Conservation (phyloP, 2,113 vertebrate species). For the Pseudorectes ferrugineus region DNA sequence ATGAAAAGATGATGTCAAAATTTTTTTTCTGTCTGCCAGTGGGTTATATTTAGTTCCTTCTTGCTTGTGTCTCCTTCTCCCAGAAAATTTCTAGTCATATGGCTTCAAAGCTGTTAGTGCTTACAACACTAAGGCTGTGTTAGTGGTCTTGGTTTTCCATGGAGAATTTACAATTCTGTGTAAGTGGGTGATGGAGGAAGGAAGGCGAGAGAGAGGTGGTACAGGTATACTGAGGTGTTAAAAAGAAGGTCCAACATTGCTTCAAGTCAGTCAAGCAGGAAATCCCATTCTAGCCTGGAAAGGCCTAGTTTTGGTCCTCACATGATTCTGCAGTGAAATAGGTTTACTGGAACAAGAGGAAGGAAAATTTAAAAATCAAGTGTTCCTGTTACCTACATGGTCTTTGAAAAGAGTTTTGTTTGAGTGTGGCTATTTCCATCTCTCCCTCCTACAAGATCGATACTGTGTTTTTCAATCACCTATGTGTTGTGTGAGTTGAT, state of each 20-base stretch:
- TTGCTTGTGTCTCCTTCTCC: neutral
- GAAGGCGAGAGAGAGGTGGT: neutral
- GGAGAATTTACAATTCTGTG: neutral
- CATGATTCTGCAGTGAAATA: neutral
- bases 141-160: neutral
- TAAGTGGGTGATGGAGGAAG: neutral
- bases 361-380: neutral
- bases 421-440: neutral
- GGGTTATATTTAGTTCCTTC: neutral
- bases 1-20: neutral
- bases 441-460: accelerated
- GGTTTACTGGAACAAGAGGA: neutral
- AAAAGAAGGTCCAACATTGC: neutral
- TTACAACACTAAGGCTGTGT: neutral
- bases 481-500: neutral
- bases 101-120: neutral
- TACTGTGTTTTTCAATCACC: neutral
- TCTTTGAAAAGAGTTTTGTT: neutral
- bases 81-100: neutral
- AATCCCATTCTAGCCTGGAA: neutral
- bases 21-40: neutral
- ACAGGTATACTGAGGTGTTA: accelerated
- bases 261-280: neutral
- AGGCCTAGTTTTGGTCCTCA: neutral
- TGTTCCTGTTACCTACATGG: neutral